A percentile compares a stretch with the other conserved stretches of the same genome.
phyloP scores from a whole-genome alignment of 2,888 invertebrate genomes.

The Nephrotoma guestfalica region DNA sequence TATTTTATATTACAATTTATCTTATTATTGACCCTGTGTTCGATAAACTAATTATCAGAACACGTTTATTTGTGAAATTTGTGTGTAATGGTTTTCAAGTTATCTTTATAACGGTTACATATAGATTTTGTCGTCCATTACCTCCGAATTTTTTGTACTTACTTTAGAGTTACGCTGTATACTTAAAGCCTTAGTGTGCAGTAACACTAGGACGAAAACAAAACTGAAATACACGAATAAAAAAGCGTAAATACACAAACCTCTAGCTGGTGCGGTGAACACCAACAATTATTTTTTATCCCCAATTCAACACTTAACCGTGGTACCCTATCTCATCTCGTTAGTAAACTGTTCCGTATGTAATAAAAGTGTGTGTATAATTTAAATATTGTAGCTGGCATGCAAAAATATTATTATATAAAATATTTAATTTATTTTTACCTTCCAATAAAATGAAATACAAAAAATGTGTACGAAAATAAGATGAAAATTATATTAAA shows the following conservation, averaged over 20 bases:
- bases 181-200: too few species aligned
- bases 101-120: too few species aligned
- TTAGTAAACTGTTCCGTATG: neutral
- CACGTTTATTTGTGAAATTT: too few species aligned
- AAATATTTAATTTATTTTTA: neutral
- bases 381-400: neutral
- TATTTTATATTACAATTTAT: too few species aligned
- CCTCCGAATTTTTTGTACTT: too few species aligned
- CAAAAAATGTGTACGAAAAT: neutral
- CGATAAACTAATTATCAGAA: too few species aligned
- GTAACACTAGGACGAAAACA: too few species aligned
- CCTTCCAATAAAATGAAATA: neutral
- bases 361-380: neutral
- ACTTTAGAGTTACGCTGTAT: too few species aligned
- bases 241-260: neutral
- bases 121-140: too few species aligned
- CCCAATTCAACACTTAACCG: neutral
- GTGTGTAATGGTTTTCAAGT: too few species aligned
- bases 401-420: neutral
- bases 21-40: too few species aligned
- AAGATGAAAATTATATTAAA: neutral
- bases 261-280: neutral
- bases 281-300: neutral
- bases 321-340: neutral
- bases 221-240: neutral